Percentiles rank a stretch among this genome's conserved stretches.
Evolutionary conservation across 2,113 vertebrate genomes (phyloP).

Genomic region (Lates calcarifer): DNA sequence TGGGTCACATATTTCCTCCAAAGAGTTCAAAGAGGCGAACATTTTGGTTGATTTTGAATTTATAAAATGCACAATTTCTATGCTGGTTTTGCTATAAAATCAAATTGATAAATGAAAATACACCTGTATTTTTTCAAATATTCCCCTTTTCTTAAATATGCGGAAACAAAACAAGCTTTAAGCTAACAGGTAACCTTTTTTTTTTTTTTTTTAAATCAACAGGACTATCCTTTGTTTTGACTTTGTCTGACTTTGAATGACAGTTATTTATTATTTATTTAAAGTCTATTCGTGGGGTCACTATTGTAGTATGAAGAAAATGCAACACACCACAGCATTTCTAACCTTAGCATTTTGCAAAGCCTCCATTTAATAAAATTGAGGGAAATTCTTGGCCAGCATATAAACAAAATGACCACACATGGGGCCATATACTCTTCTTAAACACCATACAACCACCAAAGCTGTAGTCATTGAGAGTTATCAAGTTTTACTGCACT

Average conservation of each 20-base stretch:
- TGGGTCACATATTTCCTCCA: neutral
- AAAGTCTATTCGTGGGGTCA: neutral
- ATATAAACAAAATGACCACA: neutral
- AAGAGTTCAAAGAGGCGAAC: too few relatives aligned
- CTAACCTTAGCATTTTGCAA: too few relatives aligned
- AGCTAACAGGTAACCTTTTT: neutral
- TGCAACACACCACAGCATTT: neutral
- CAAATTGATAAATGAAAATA: neutral
- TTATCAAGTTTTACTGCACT: slow-evolving; percentile 1
- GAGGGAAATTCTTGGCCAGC: neutral
- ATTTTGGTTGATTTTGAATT: neutral
- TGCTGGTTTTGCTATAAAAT: neutral
- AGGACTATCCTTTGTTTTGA: neutral
- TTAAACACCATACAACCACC: neutral
- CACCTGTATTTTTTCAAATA: neutral
- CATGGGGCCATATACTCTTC: neutral
- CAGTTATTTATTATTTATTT: slow-evolving; percentile 2
- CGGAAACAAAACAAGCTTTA: neutral
- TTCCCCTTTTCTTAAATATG: neutral
- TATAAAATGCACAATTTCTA: neutral
- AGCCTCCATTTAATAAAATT: too few relatives aligned
- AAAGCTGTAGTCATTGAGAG: slow-evolving; percentile 1
- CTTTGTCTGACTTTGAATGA: neutral
- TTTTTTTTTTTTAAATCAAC: neutral
- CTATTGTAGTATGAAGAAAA: neutral